Percentiles rank a stretch among this genome's conserved stretches.
phyloP scores from a whole-genome alignment of 2,113 vertebrate species.

The Cyanoderma ruficeps region DNA sequence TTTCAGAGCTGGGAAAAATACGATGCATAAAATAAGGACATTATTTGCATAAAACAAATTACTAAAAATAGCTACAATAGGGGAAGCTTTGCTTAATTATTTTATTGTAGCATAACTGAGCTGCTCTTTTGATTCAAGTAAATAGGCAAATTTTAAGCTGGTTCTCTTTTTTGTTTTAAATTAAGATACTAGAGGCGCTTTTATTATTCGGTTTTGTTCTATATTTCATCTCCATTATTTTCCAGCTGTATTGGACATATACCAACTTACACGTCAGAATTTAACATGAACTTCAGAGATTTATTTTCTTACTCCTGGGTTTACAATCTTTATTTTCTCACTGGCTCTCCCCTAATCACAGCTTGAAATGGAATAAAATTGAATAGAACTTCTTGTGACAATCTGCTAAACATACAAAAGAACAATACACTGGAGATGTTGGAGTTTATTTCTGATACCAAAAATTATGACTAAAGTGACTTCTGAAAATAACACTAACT shows the following conservation, averaged over 20 bases:
- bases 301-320: background rate
- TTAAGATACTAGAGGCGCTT: background rate
- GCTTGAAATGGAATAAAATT: slow-evolving; percentile 13
- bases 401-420: background rate
- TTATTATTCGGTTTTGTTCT: background rate
- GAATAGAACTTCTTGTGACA: background rate
- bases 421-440: background rate
- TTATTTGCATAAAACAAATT: background rate
- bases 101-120: background rate
- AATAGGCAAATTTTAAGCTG: background rate
- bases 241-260: background rate
- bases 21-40: background rate
- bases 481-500: background rate
- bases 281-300: background rate
- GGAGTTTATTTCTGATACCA: background rate
- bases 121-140: background rate
- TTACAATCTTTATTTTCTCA: background rate
- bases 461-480: background rate
- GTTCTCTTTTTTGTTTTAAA: background rate
- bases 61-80: background rate
- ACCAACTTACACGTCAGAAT: background rate
- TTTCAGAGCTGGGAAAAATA: background rate
- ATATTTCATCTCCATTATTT: background rate
- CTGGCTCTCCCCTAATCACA: background rate
- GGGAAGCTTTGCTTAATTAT: background rate